A percentile compares a stretch with the other conserved stretches of the same genome.
Conservation (phyloP, 2,888 invertebrate genomes). For the Oscheius sp. region DNA sequence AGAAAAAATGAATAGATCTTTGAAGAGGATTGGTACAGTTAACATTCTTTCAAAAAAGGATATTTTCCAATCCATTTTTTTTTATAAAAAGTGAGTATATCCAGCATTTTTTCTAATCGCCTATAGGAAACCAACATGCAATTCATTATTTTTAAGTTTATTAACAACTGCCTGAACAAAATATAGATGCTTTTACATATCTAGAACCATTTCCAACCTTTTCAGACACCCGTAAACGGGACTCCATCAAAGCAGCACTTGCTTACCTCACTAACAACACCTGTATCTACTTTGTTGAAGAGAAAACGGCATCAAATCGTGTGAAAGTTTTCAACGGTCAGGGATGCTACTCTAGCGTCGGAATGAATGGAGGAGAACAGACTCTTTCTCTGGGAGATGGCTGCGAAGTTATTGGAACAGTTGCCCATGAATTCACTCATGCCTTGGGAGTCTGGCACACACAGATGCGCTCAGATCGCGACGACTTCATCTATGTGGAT, state of each 20-base stretch:
- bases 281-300: conserved; percentile 35
- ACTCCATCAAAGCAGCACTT: conserved; percentile 31
- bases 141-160: too few species aligned
- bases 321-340: conserved; percentile 46
- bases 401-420: conserved; percentile 42
- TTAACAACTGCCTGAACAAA: too few species aligned
- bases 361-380: conserved; percentile 47
- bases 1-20: too few species aligned
- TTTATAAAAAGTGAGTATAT: not conserved
- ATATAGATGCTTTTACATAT: too few species aligned
- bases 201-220: not conserved
- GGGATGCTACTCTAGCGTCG: conserved; percentile 47
- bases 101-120: too few species aligned
- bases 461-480: conserved; percentile 49
- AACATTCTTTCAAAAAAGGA: too few species aligned
- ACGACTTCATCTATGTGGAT: conserved; percentile 42
- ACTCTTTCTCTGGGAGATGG: conserved; percentile 43
- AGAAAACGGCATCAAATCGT: conserved; percentile 36
- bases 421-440: conserved; percentile 47
- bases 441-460: conserved; percentile 45
- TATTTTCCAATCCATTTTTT: too few species aligned
- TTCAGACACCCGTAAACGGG: conserved; percentile 29
- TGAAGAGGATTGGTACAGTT: too few species aligned
- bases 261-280: conserved; percentile 30
- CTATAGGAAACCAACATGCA: too few species aligned